Evolutionary conservation across 2,888 invertebrate species (phyloP).

Genomic region (Tortrix viridana): DNA sequence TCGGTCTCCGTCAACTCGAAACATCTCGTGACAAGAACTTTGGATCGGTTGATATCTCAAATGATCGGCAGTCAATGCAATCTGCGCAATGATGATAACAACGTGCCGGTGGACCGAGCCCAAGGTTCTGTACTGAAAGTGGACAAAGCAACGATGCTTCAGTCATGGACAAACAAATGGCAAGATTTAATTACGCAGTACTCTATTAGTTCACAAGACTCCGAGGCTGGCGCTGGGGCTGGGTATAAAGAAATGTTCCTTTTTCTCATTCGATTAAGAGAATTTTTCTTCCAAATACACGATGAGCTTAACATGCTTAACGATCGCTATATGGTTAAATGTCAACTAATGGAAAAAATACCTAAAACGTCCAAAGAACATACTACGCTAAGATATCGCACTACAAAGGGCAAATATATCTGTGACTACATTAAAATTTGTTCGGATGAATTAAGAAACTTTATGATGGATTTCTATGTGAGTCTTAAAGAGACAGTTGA

Average conservation of each 20-base stretch:
- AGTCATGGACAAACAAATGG: constrained; percentile 18
- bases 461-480: constrained; percentile 54
- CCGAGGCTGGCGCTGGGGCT: neutral
- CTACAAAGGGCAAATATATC: constrained; percentile 29
- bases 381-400: constrained; percentile 7
- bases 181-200: constrained; percentile 15
- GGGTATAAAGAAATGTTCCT: constrained; percentile 17
- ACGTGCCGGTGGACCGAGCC: neutral
- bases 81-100: no score
- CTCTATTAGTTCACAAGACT: neutral
- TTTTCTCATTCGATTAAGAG: constrained; percentile 24
- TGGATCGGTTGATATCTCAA: constrained; percentile 60
- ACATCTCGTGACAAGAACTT: constrained; percentile 51
- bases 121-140: neutral
- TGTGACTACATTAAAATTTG: constrained; percentile 60
- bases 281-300: constrained; percentile 35
- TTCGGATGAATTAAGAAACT: constrained; percentile 57
- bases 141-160: constrained; percentile 2
- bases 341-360: constrained; percentile 45
- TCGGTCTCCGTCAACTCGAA: constrained; percentile 54
- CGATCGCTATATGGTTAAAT: constrained; percentile 51
- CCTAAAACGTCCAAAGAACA: constrained; percentile 29
- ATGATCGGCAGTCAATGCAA: constrained; percentile 56
- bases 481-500: constrained; percentile 59
- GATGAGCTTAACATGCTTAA: constrained; percentile 20